These are phyloP conservation scores for Cynopterus brachyotis DNA, from an alignment of 2,113 vertebrate species.

Conservation along the genomic window DNA sequence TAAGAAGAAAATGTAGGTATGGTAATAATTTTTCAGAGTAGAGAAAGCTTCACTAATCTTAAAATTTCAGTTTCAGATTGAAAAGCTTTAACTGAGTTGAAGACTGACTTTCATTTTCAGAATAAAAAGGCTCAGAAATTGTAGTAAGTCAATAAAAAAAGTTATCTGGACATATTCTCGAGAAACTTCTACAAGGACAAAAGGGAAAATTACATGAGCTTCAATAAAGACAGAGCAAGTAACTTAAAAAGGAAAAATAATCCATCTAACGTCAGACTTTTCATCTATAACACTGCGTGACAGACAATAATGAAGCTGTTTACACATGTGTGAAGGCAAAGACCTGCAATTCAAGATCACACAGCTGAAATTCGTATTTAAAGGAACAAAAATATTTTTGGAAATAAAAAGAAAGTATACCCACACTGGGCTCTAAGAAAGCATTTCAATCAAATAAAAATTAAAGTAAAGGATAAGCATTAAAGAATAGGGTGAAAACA, in stretches of 20 bases:
- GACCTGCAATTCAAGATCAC: background rate
- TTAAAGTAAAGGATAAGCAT: background rate
- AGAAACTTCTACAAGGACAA: background rate
- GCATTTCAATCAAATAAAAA: background rate
- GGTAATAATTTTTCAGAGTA: background rate
- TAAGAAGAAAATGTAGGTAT: background rate
- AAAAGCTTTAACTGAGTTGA: background rate
- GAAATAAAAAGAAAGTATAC: background rate
- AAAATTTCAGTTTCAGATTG: background rate
- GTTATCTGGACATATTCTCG: background rate
- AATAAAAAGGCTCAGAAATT: background rate
- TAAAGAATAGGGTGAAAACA: background rate
- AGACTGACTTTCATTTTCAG: background rate
- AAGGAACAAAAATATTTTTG: background rate
- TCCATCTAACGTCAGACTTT: background rate
- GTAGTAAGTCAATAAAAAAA: background rate
- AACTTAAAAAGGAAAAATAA: constrained; percentile 19
- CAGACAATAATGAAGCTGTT: background rate
- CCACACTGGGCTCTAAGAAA: background rate
- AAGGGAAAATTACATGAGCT: background rate
- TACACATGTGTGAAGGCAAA: background rate
- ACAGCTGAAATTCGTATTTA: background rate
- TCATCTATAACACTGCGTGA: background rate
- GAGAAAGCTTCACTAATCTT: background rate
- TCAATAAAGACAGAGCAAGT: background rate